A percentile compares a stretch with the other conserved stretches of the same genome.
These are phyloP conservation scores for Periophthalmodon schlosseri DNA, from an alignment of 2,113 vertebrate genomes.

Conservation along the genomic window DNA sequence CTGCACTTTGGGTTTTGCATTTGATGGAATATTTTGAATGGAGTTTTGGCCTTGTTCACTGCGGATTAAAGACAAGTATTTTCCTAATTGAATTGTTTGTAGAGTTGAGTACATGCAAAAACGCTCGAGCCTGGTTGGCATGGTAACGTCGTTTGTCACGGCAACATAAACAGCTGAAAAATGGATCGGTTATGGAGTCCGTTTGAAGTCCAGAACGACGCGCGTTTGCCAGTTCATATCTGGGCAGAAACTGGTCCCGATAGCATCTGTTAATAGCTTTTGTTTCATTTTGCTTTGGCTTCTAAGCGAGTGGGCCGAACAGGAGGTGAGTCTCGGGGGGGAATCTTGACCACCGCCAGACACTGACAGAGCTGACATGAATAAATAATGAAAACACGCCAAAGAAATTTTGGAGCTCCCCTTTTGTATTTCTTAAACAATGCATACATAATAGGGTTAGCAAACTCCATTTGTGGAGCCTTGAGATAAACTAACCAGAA, in stretches of 20 bases:
- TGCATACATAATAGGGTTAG: conserved; percentile 30
- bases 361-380: conserved; percentile 9
- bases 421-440: conserved; percentile 24
- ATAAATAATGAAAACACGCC: conserved; percentile 23
- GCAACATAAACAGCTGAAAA: no score
- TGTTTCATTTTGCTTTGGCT: conserved; percentile 41
- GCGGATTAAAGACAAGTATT: conserved; percentile 47
- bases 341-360: conserved; percentile 18
- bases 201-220: conserved; percentile 42
- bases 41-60: conserved; percentile 32
- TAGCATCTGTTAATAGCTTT: conserved; percentile 52
- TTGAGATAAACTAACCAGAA: conserved; percentile 18
- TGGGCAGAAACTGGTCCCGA: conserved; percentile 10
- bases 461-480: conserved; percentile 22
- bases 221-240: conserved; percentile 35
- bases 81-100: conserved; percentile 66
- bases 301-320: conserved; percentile 28
- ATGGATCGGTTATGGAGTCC: conserved; percentile 13
- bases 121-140: no score
- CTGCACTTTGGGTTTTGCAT: neutral
- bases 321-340: conserved; percentile 29
- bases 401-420: conserved; percentile 10
- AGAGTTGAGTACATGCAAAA: no score
- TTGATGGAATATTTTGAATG: conserved; percentile 10
- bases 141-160: no score